Evolutionary conservation across 2,113 vertebrate species (phyloP).

Genomic region (Odontophorus gujanensis): DNA sequence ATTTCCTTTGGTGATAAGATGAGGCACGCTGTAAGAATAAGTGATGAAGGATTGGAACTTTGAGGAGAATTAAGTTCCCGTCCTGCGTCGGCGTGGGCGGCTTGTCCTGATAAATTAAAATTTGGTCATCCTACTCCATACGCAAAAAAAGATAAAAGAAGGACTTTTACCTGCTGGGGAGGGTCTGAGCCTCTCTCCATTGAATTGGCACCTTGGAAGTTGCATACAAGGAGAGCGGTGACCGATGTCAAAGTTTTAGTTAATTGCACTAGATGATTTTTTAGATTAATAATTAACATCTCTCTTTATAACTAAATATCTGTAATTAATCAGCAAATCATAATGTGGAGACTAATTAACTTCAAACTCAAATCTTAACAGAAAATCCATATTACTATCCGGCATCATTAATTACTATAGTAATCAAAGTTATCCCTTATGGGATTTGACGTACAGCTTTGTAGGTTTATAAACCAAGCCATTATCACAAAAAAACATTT

Average conservation of each 20-base stretch:
- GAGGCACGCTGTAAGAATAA: neutral
- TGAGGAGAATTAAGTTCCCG: neutral
- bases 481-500: slow-evolving; percentile 64
- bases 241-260: slow-evolving; percentile 82
- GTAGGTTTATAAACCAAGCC: slow-evolving; percentile 84
- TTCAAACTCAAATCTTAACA: slow-evolving; percentile 93
- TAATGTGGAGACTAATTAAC: slow-evolving; percentile 96
- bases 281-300: slow-evolving; percentile 99
- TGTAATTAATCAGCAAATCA: slow-evolving; percentile 99
- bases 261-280: slow-evolving; percentile 94
- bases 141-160: neutral
- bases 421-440: slow-evolving; percentile 92
- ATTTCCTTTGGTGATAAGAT: neutral
- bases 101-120: neutral
- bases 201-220: slow-evolving; percentile 65
- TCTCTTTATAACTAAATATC: slow-evolving; percentile 95
- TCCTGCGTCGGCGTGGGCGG: neutral
- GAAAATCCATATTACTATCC: slow-evolving; percentile 93
- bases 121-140: neutral
- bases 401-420: slow-evolving; percentile 95
- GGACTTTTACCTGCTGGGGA: neutral
- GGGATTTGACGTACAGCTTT: slow-evolving; percentile 87
- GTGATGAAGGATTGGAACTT: neutral
- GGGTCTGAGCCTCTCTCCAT: neutral
- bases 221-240: slow-evolving; percentile 64